These are phyloP conservation scores for Acropternis orthonyx DNA, from an alignment of 2,797 vertebrate genomes.

Conservation along the genomic window DNA sequence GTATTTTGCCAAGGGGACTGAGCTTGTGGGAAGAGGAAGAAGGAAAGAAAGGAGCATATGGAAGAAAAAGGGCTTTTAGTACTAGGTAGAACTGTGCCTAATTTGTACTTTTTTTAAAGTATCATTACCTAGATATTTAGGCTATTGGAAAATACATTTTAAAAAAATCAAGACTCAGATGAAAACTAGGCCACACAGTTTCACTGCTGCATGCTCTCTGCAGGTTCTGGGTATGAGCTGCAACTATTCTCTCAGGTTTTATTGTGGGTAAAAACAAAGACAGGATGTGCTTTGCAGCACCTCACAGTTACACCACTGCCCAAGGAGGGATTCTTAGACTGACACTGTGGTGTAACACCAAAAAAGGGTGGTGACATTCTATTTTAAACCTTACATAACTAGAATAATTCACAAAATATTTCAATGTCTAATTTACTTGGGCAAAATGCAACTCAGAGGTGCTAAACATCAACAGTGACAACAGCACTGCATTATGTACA, in stretches of 20 bases:
- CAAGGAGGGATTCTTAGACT: neutral
- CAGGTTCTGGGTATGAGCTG: neutral
- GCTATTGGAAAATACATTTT: neutral
- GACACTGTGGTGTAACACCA: neutral
- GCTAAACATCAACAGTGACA: neutral
- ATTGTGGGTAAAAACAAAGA: neutral
- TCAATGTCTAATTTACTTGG: neutral
- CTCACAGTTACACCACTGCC: neutral
- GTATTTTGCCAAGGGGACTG: neutral
- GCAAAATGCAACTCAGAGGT: neutral
- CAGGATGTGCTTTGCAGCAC: neutral
- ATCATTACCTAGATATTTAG: neutral
- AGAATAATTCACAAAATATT: neutral
- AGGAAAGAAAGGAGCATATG: neutral
- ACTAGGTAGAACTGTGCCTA: neutral
- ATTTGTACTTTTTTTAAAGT: neutral
- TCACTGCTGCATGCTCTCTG: neutral
- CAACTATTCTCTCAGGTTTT: neutral
- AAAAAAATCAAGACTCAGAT: neutral
- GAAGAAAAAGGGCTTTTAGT: neutral
- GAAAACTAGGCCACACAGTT: neutral
- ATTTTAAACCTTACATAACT: neutral
- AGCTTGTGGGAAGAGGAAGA: neutral
- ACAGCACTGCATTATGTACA: neutral
- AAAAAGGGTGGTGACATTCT: neutral